Percentiles rank a stretch among this genome's conserved stretches.
Conservation (phyloP, 2,113 vertebrate species). For the Colaptes auratus region DNA sequence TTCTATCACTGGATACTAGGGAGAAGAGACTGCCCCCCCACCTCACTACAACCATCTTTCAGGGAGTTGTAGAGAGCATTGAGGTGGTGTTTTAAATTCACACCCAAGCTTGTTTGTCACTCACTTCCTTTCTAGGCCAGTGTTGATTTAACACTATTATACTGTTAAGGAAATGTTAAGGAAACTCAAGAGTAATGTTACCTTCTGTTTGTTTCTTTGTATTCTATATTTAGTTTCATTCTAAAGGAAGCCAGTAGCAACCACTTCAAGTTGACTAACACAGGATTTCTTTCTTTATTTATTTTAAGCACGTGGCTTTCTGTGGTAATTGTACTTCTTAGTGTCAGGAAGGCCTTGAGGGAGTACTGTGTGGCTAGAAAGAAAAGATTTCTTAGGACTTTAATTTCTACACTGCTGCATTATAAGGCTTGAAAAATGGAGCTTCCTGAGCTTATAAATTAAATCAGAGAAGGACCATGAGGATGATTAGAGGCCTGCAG, state of each 20-base stretch:
- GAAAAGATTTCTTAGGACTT: neutral
- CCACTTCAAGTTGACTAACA: neutral
- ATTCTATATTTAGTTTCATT: neutral
- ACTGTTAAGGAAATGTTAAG: conserved; percentile 30
- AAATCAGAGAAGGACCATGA: neutral
- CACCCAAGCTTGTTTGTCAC: neutral
- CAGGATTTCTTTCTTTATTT: neutral
- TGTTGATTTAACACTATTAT: conserved; percentile 2
- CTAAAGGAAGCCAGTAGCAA: neutral
- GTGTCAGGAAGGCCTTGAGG: neutral
- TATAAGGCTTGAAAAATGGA: neutral
- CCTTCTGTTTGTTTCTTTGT: conserved; percentile 35
- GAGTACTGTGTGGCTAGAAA: neutral
- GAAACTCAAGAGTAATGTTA: neutral
- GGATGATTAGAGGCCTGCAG: too few relatives aligned
- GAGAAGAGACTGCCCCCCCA: too few relatives aligned
- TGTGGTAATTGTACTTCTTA: neutral
- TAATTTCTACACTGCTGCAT: neutral
- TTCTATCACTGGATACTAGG: too few relatives aligned
- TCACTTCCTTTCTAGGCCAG: neutral
- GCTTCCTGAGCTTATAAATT: neutral
- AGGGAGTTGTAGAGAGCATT: too few relatives aligned
- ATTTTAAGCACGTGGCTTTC: neutral
- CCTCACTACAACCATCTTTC: too few relatives aligned
- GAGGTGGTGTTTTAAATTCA: neutral